Evolutionary conservation across 2,113 vertebrate genomes (phyloP), one percentile per base, ranked within the genome.

Genomic region (Ranitomeya imitator): DNA sequence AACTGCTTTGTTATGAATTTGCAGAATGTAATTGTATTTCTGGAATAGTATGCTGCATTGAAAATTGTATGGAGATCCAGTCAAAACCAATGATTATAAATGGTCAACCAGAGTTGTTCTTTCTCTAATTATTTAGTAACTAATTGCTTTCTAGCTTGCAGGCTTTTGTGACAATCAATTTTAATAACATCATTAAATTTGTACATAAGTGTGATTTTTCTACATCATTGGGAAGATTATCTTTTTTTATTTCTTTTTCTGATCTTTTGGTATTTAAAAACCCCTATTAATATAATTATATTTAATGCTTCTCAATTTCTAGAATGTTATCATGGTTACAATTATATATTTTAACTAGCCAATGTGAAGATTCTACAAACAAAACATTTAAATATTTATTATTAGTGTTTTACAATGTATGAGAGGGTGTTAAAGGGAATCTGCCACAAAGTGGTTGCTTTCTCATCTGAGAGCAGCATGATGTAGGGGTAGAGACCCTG

Each of bases 91-190:
- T 51, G 9, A 79, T 7, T 90, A 86, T 13, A 18, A 85, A 63
- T 67, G 85, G 91, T 61, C 85, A 37, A 54, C 77, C 60, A 9
- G 19, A 87, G 37, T 16, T 10, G 7, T 76, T 86, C 65, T 71
- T 90, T 92, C 26, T 82, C 7, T 81, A 89, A 69, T 89, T 92
- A 92, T 92, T 87, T 79, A 71, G 61, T 86, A 73, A 85, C 77
- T 86, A 86, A 90, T 88, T 80, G 1, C 2, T 55, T 82, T 86
- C 51, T 86, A 80, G 54, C 61, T 79, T 61, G 37, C 37, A 83
- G 26, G 71, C 85, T 37, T 57, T 2, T 82, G 76, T 37, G 74
- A 51, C n/a, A 55, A 89, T 55, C 60, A 55, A 51, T 69, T 59
- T 86, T 86, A 82, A 83, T 51, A 90, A 23, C 9, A 73, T 0